Percentiles rank a stretch among this genome's conserved stretches.
These are phyloP conservation scores for Chinchilla lanigera DNA, from an alignment of 2,113 vertebrate genomes.

Conservation along the genomic window DNA sequence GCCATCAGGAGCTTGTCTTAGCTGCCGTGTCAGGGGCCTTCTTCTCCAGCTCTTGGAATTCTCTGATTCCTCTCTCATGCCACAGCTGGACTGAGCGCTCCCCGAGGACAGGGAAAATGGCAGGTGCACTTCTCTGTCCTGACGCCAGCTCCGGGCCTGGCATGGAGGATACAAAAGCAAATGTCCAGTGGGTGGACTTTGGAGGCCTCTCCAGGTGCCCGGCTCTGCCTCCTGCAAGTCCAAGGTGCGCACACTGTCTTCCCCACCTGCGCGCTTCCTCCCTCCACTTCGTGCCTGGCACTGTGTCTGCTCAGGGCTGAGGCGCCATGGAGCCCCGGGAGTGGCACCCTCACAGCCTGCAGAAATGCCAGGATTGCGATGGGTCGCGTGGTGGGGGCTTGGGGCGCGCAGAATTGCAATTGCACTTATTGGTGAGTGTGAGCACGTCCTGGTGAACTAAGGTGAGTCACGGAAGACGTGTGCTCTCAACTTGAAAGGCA, in stretches of 20 bases:
- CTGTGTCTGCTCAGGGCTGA: accelerated
- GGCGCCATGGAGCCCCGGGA: not conserved
- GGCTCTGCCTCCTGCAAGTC: not conserved
- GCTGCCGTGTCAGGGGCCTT: not conserved
- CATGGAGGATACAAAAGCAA: not conserved
- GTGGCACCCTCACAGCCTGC: not conserved
- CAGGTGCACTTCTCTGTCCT: not conserved
- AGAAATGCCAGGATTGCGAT: not conserved
- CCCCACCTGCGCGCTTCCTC: not conserved
- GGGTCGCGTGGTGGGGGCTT: not conserved
- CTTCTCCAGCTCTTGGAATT: not conserved
- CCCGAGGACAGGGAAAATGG: not conserved
- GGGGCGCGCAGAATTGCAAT: not conserved
- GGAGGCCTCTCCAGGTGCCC: not conserved
- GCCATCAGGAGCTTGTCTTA: not conserved
- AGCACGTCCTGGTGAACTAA: not conserved
- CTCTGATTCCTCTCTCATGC: not conserved
- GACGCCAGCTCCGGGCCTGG: not conserved
- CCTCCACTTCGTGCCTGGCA: accelerated
- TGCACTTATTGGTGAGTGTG: not conserved
- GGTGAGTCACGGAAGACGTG: not conserved
- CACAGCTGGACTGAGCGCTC: not conserved
- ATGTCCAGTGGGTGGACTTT: accelerated
- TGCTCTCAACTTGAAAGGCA: not conserved
- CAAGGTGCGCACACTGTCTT: not conserved